Evolutionary conservation across 2,888 invertebrate genomes (phyloP), one percentile per base, ranked within the genome.

Genomic region (Heliconius ismenius): DNA sequence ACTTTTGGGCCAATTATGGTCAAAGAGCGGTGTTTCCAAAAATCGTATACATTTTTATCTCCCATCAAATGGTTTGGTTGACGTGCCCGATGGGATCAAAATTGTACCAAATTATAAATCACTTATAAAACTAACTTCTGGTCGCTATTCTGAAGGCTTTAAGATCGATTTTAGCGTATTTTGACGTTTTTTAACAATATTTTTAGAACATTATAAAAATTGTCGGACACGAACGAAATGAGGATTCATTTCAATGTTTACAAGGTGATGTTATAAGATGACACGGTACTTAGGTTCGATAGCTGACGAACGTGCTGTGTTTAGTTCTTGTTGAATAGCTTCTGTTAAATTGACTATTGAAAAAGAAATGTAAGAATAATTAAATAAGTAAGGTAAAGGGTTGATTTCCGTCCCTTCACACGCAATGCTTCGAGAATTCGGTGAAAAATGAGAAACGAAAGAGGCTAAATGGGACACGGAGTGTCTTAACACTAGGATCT

Each of bases 1-100:
- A 90, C 83, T 87, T 88, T 88, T 86, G 81, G 84, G 83, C 92
- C 93, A 92, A 92, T 93, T 93, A 92, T 89, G 88, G 89, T 81
- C 82, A 87, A 83, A 84, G 83, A 87, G 91, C 91, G 90, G 91
- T 84, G 88, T 91, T 81, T 80, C 79, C 77, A 80, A 80, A 80
- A 78, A 77, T 80, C 76, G 65, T 79, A 79, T 84, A 89, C 88
- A 84, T 81, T 87, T 88, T 91, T 91, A 92, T 92, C 92, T 89
- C 68, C 72, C 86, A 92, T 92, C 92, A 88, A 86, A 88, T 86
- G 83, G 85, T 84, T 88, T 84, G 86, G 86, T 85, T 89, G 88
- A 92, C 92, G 91, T 92, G 92, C 85, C 85, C 82, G 91, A 90
- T 91, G 80, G 78, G 90, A 92, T 92, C 92, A 82, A 54, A 84